Evolutionary conservation across 2,797 vertebrate genomes (phyloP), one percentile per base, ranked within the genome.

Genomic region (Gymnopithys bicolor): DNA sequence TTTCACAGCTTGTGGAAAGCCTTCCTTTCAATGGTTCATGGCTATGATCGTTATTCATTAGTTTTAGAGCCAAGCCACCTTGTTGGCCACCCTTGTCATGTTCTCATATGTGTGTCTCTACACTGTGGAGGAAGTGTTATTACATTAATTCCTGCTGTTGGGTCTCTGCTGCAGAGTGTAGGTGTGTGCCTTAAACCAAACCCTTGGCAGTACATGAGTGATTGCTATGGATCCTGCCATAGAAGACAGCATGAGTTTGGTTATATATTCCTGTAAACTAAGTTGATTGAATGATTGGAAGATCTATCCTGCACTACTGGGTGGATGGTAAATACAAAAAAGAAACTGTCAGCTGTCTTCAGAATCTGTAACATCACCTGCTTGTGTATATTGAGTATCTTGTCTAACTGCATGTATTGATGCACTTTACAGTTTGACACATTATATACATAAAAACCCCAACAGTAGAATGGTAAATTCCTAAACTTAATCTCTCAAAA

Each of bases 401-500:
- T 86, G 43, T 93, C 87, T 95, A 70, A 63, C 73, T 76, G 35
- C 19, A 37, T 41, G 28, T 63, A 30, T 35, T 58, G 58, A 79
- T 69, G n/a, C 0, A 4, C 43, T 73, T 70, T 63, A 56, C 46
- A 32, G 30, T 60, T 84, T 66, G 51, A 81, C 58, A 78, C 1
- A 3, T 81, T 56, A 86, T 25, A 67, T 21, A 86, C 86, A 79
- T 69, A 1, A 66, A 70, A 87, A 71, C 63, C 23, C 45, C 5
- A 87, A 37, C 27, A 51, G 32, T 23, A 75, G 43, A 88, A 52
- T 71, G 41, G 51, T 87, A 84, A 91, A 78, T 88, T 91, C 63
- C 63, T 90, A 55, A 80, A 84, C n/a, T 32, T 93, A 78, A 78
- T 95, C 53, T 87, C 48, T 81, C 41, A 67, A 67, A 93, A 94